phyloP scores from a whole-genome alignment of 2,113 vertebrate species.

The Osmerus eperlanus region DNA sequence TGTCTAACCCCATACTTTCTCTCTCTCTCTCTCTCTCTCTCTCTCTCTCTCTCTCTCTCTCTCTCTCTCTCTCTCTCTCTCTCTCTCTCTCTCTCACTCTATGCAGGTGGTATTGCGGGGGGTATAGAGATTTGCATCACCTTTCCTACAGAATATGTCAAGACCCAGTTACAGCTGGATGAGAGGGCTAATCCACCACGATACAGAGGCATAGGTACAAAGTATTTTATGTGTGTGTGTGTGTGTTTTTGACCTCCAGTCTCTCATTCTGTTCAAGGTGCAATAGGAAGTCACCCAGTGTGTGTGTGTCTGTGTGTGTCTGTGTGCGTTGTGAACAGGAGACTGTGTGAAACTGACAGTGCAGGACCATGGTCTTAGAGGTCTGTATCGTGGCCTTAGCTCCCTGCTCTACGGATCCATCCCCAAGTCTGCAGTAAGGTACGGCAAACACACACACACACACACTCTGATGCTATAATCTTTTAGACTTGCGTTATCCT shows the following conservation, averaged over 20 bases:
- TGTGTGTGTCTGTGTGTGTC: conserved; percentile 29
- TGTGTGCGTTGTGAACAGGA: conserved; percentile 44
- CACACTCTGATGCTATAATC: neutral
- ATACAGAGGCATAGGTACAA: conserved; percentile 70
- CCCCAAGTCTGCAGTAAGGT: conserved; percentile 78
- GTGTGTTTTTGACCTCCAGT: neutral
- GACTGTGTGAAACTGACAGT: conserved; percentile 76
- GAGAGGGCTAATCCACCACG: conserved; percentile 68
- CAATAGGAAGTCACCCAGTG: neutral
- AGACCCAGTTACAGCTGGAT: conserved; percentile 77
- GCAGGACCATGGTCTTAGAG: conserved; percentile 73
- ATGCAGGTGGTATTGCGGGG: conserved; percentile 69
- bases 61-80: neutral
- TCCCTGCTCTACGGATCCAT: conserved; percentile 78
- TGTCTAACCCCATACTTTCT: too few relatives aligned
- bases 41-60: too few relatives aligned
- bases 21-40: too few relatives aligned
- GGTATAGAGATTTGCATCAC: conserved; percentile 76
- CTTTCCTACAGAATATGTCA: conserved; percentile 79
- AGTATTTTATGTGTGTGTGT: conserved; percentile 11
- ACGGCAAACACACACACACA: conserved; percentile 18
- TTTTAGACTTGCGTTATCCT: too few relatives aligned
- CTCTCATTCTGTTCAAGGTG: neutral
- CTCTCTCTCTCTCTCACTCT: conserved; percentile 7
- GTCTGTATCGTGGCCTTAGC: conserved; percentile 76